Evolutionary conservation across 2,113 vertebrate genomes (phyloP).

Genomic region (Brachyistius frenatus): DNA sequence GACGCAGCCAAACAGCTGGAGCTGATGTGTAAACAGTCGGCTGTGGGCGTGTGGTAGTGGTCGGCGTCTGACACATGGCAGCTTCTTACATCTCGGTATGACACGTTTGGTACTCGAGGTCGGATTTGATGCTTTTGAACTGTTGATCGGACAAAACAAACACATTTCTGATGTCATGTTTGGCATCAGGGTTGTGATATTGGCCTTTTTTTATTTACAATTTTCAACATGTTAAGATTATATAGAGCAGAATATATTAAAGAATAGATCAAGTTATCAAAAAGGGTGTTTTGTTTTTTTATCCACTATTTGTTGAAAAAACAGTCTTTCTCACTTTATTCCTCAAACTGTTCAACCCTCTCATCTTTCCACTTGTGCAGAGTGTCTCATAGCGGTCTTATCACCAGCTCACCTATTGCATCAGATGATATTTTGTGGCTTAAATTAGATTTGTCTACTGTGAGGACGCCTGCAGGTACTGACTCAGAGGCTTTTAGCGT

Average conservation of each 20-base stretch:
- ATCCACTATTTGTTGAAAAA: no score
- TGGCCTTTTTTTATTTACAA: no score
- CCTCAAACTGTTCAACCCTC: not conserved
- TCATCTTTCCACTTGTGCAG: not conserved
- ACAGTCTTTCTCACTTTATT: not conserved
- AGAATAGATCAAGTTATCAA: no score
- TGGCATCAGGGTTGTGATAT: not conserved
- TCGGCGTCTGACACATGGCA: constrained; percentile 23
- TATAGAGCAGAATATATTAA: no score
- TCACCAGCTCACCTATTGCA: constrained; percentile 20
- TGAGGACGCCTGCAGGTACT: constrained; percentile 45
- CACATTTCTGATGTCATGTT: not conserved
- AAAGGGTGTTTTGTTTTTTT: no score
- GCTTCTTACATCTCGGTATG: not conserved
- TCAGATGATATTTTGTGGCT: constrained; percentile 39
- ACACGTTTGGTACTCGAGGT: not conserved
- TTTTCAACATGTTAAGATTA: not conserved
- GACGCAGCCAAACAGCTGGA: constrained; percentile 40
- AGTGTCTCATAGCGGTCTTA: not conserved
- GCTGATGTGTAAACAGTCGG: constrained; percentile 43
- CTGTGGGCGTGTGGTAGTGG: constrained; percentile 7
- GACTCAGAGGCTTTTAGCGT: constrained; percentile 57
- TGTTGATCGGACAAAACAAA: not conserved
- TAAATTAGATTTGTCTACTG: constrained; percentile 56
- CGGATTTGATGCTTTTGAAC: not conserved